phyloP scores from a whole-genome alignment of 2,113 vertebrate genomes.

The Irena cyanogastra region DNA sequence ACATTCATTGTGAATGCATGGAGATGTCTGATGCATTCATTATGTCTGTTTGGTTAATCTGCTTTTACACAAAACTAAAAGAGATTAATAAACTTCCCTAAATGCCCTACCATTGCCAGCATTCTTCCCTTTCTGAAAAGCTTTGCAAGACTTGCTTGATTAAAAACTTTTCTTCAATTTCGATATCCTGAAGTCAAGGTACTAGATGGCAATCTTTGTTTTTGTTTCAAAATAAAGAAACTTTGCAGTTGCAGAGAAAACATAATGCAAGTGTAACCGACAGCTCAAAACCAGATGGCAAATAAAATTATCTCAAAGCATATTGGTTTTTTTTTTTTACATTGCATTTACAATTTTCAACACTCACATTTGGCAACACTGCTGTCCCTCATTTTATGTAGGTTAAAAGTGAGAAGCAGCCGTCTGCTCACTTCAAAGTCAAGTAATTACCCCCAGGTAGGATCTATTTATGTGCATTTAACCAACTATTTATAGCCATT shows the following conservation, averaged over 20 bases:
- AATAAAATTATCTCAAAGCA: slow-evolving; percentile 59
- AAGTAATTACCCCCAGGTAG: slow-evolving; percentile 38
- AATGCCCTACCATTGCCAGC: background rate
- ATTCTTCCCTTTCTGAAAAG: background rate
- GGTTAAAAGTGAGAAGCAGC: slow-evolving; percentile 49
- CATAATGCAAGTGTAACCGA: slow-evolving; percentile 21
- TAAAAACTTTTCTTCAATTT: slow-evolving; percentile 7
- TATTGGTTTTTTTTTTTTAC: slow-evolving; percentile 53
- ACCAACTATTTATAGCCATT: slow-evolving; percentile 10
- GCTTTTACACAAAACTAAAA: background rate
- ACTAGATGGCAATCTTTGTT: slow-evolving; percentile 1
- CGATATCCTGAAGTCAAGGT: slow-evolving; percentile 5
- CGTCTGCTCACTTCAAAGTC: slow-evolving; percentile 45
- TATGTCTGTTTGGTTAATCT: slow-evolving; percentile 37
- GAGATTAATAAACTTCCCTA: slow-evolving; percentile 5
- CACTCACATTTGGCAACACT: background rate
- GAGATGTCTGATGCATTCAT: slow-evolving; percentile 4
- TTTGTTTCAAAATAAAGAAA: slow-evolving; percentile 41
- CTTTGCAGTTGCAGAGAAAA: slow-evolving; percentile 10
- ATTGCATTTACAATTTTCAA: slow-evolving; percentile 15
- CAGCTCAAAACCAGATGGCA: slow-evolving; percentile 60
- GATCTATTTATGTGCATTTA: slow-evolving; percentile 43
- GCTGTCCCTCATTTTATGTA: slow-evolving; percentile 40
- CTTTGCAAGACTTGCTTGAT: slow-evolving; percentile 13
- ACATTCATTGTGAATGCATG: background rate